These are phyloP conservation scores for Rhamnusium bicolor DNA, from an alignment of 2,888 invertebrate genomes.

Conservation along the genomic window DNA sequence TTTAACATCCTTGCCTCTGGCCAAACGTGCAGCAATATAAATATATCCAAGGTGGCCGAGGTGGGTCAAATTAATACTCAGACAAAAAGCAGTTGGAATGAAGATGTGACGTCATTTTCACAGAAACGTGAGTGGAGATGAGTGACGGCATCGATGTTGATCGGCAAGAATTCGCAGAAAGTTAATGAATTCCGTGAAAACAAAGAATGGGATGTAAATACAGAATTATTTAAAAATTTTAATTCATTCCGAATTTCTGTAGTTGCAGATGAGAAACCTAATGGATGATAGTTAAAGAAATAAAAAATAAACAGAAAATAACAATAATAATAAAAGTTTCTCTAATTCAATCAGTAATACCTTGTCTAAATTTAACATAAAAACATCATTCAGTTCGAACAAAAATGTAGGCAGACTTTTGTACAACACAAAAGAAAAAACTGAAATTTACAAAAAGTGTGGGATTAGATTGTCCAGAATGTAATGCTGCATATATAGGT, in stretches of 20 bases:
- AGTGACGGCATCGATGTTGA: conserved; percentile 7
- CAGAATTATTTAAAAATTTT: not conserved
- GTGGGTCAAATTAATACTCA: conserved; percentile 12
- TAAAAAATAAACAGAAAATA: too few relatives aligned
- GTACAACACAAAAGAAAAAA: too few relatives aligned
- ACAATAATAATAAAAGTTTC: too few relatives aligned
- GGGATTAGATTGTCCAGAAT: too few relatives aligned
- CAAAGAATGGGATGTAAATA: not conserved
- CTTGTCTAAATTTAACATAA: too few relatives aligned
- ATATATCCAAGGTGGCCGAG: conserved; percentile 15
- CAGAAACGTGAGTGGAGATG: not conserved
- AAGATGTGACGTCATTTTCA: conserved; percentile 5
- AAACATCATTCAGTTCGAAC: too few relatives aligned
- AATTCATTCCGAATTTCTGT: not conserved
- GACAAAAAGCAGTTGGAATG: conserved; percentile 13
- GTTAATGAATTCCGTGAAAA: conserved; percentile 2
- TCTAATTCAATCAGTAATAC: too few relatives aligned
- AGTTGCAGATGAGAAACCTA: too few relatives aligned
- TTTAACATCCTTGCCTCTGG: conserved; percentile 47
- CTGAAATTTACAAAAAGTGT: too few relatives aligned
- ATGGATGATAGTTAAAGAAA: too few relatives aligned
- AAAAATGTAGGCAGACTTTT: too few relatives aligned
- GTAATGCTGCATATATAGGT: too few relatives aligned
- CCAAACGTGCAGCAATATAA: conserved; percentile 27
- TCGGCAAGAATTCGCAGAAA: conserved; percentile 10